Conservation (phyloP, 2,113 vertebrate species). For the Gila orcuttii region DNA sequence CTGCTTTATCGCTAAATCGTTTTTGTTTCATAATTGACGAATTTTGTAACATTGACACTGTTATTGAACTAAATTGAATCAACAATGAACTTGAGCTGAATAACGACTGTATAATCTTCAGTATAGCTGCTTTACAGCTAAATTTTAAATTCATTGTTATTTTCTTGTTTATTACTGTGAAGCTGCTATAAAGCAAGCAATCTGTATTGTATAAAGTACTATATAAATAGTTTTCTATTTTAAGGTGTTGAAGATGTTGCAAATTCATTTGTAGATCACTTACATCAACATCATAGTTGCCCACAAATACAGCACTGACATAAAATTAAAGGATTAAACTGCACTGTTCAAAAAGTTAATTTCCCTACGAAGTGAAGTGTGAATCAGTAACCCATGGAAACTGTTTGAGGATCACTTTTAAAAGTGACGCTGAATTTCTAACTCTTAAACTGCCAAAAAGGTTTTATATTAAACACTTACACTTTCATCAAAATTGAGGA, state of each 20-base stretch:
- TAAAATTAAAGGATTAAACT: conserved; percentile 3
- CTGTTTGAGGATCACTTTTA: conserved; percentile 27
- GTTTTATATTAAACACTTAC: conserved; percentile 13
- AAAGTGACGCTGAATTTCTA: background rate
- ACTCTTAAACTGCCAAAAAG: conserved; percentile 8
- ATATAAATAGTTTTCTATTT: no score
- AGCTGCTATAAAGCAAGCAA: no score
- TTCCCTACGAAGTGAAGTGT: conserved; percentile 2
- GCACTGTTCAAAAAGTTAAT: background rate
- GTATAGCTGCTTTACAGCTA: no score
- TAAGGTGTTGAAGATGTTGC: background rate
- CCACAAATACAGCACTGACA: background rate
- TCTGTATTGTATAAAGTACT: no score
- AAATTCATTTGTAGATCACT: background rate
- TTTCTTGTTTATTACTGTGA: no score
- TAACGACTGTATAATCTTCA: no score
- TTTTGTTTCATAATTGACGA: no score
- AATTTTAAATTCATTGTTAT: no score
- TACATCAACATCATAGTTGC: background rate
- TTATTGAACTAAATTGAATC: no score
- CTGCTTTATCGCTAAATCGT: no score
- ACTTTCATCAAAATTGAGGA: background rate
- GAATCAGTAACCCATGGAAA: background rate
- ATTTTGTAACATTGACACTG: no score
- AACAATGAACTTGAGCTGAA: no score